Conservation (phyloP, 2,113 vertebrate species). For the Pandion haliaetus region DNA sequence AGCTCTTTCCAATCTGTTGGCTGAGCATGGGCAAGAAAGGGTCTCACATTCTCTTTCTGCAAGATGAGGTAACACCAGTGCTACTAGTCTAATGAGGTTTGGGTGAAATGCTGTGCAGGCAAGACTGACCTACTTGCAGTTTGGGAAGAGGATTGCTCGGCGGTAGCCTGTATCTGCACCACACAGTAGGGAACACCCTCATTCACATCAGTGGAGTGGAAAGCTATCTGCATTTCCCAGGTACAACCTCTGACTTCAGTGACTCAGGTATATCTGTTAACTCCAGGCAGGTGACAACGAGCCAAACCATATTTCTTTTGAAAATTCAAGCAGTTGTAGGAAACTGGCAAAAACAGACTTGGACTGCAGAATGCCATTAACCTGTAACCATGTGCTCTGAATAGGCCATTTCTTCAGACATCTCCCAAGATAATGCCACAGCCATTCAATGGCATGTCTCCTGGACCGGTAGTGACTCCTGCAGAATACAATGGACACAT, state of each 20-base stretch:
- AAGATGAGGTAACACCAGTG: neutral
- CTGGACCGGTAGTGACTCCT: neutral
- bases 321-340: neutral
- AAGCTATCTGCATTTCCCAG: neutral
- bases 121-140: neutral
- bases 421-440: neutral
- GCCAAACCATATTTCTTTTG: neutral
- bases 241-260: neutral
- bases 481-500: neutral
- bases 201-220: neutral
- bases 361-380: neutral
- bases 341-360: neutral
- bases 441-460: neutral
- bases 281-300: neutral
- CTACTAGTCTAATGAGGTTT: neutral
- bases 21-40: neutral
- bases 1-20: neutral
- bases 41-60: neutral
- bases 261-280: neutral
- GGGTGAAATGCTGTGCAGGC: neutral
- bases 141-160: neutral
- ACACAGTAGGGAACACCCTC: accelerated
- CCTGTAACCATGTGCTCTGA: neutral
- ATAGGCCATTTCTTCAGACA: neutral
- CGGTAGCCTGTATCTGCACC: neutral